Evolutionary conservation across 23 tunicate species (phyloP), one percentile per base, ranked within the genome.

Genomic region (Ciona savignyi): DNA sequence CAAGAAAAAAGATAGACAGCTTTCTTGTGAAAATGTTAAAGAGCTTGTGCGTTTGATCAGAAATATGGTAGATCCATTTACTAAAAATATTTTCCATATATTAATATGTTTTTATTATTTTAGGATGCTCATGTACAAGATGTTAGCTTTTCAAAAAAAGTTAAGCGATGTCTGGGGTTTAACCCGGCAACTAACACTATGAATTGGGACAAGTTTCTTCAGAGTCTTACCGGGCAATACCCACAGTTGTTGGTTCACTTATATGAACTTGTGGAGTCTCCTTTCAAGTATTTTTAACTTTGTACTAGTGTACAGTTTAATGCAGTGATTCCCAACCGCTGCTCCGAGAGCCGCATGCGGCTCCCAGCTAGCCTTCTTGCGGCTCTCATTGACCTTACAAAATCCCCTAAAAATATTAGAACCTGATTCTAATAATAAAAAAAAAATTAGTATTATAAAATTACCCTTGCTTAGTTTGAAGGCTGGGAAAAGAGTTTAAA

Each of bases 231-330:
- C 32, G 69, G 60, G 30, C n/a, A 25, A 11, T 32, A 70, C 33
- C 83, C 83, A 32, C 83, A 79, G 30, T 60, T 79, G 26, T 33
- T 79, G 29, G 76, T 79, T 51, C 83, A 79, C 70, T 32, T 79
- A 3, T 79, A 79, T 34, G 76, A 79, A 26, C 26, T 31, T n/a
- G n/a, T n/a, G n/a, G n/a, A n/a, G n/a, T n/a, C n/a, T n/a, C n/a
- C n/a, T n/a, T n/a, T n/a, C n/a, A n/a, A n/a, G n/a, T n/a, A n/a
- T n/a, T n/a, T n/a, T n/a, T n/a, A n/a, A n/a, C n/a, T n/a, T n/a
- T n/a, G n/a, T n/a, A n/a, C n/a, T n/a, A n/a, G n/a, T n/a, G n/a
- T n/a, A n/a, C n/a, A n/a, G n/a, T n/a, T n/a, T n/a, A n/a, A n/a
- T n/a, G n/a, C n/a, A n/a, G n/a, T n/a, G n/a, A n/a, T n/a, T n/a